Percentiles rank a stretch among this genome's conserved stretches.
These are phyloP conservation scores for Corvus cornix DNA, from an alignment of 2,113 vertebrate species.

Conservation along the genomic window DNA sequence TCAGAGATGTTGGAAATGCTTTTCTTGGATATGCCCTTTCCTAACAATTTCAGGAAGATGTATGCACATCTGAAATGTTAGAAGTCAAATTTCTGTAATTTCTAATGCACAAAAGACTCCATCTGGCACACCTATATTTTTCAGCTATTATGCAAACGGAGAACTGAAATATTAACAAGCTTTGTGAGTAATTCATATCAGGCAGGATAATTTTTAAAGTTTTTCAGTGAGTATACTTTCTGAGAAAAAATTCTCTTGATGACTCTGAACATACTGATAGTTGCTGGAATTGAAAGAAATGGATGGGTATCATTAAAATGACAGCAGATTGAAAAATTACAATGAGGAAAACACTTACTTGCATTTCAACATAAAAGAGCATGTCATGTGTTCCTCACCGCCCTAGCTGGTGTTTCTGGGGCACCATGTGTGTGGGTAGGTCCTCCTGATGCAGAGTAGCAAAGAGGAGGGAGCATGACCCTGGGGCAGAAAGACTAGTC, in stretches of 20 bases:
- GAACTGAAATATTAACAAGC: slow-evolving; percentile 67
- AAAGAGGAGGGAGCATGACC: not conserved
- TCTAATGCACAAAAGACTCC: slow-evolving; percentile 31
- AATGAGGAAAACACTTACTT: slow-evolving; percentile 54
- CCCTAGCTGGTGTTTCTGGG: slow-evolving; percentile 47
- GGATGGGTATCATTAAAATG: slow-evolving; percentile 64
- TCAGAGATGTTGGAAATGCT: not conserved
- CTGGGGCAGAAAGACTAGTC: not conserved
- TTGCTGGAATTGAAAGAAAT: slow-evolving; percentile 55
- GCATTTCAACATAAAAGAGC: slow-evolving; percentile 65
- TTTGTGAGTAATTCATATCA: slow-evolving; percentile 61
- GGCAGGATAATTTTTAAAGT: slow-evolving; percentile 58
- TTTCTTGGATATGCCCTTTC: slow-evolving; percentile 13
- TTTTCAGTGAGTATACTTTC: slow-evolving; percentile 41
- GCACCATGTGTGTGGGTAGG: not conserved
- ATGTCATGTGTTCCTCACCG: slow-evolving; percentile 29
- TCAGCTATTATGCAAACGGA: slow-evolving; percentile 56
- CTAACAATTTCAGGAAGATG: slow-evolving; percentile 8
- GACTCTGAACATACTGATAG: slow-evolving; percentile 42
- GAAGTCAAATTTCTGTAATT: slow-evolving; percentile 34
- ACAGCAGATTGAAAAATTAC: slow-evolving; percentile 64
- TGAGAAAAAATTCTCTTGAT: slow-evolving; percentile 66
- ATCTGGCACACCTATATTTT: slow-evolving; percentile 62
- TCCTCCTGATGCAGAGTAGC: not conserved
- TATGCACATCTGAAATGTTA: slow-evolving; percentile 4